phyloP scores from a whole-genome alignment of 2,888 invertebrate genomes.

The Hipparchia semele region DNA sequence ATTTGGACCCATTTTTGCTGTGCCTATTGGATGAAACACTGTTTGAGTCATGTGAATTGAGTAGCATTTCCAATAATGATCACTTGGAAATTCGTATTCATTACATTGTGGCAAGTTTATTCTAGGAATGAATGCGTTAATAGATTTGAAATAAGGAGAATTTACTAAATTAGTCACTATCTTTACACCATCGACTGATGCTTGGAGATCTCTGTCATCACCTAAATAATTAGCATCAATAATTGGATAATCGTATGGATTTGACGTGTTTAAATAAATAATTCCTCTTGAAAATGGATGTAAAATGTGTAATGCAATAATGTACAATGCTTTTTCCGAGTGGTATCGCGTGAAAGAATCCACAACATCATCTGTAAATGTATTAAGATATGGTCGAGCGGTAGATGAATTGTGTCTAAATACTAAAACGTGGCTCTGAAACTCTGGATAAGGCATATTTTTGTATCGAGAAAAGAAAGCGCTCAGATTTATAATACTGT shows the following conservation, averaged over 20 bases:
- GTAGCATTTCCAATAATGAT: conserved; percentile 60
- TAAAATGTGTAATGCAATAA: conserved; percentile 61
- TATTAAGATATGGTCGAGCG: not conserved
- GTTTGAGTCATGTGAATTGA: conserved; percentile 71
- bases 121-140: conserved; percentile 52
- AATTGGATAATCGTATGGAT: conserved; percentile 83
- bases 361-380: conserved; percentile 12
- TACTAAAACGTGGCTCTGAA: conserved; percentile 51
- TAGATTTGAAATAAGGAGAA: conserved; percentile 53
- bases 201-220: conserved; percentile 77
- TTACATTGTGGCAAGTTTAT: conserved; percentile 55
- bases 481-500: conserved; percentile 79
- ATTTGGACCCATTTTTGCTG: conserved; percentile 82
- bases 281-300: conserved; percentile 81
- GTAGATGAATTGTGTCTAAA: conserved; percentile 30
- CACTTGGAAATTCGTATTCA: conserved; percentile 48
- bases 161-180: conserved; percentile 54
- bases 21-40: conserved; percentile 88
- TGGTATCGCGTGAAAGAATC: conserved; percentile 46
- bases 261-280: conserved; percentile 78
- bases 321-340: conserved; percentile 54
- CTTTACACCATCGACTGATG: conserved; percentile 53
- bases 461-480: conserved; percentile 54
- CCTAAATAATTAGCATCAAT: conserved; percentile 86
- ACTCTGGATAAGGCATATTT: conserved; percentile 57